Conservation (phyloP, 2,888 invertebrate genomes). For the Rhagophthalmus giganteus region DNA sequence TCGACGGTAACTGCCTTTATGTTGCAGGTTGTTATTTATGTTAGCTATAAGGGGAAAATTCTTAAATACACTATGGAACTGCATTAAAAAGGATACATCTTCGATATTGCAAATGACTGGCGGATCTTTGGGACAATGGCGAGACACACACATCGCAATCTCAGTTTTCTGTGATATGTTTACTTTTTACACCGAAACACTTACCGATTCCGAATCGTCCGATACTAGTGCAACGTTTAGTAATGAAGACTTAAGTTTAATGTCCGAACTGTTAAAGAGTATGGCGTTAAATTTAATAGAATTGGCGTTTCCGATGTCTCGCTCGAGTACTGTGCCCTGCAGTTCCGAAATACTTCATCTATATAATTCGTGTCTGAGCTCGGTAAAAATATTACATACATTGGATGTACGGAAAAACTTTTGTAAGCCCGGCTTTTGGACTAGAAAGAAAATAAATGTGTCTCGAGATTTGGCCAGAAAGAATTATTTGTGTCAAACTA, state of each 20-base stretch:
- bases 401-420: conserved; percentile 83
- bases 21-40: conserved; percentile 49
- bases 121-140: conserved; percentile 47
- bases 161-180: conserved; percentile 56
- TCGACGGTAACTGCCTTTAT: background rate
- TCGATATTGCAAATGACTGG: conserved; percentile 44
- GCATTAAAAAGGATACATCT: conserved; percentile 42
- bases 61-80: conserved; percentile 50
- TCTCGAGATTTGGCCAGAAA: conserved; percentile 51
- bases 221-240: conserved; percentile 54
- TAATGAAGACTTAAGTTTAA: conserved; percentile 46
- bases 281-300: conserved; percentile 52
- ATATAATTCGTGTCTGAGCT: conserved; percentile 49
- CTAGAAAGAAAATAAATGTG: conserved; percentile 51
- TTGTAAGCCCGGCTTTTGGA: conserved; percentile 59
- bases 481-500: conserved; percentile 51
- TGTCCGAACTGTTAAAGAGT: conserved; percentile 51
- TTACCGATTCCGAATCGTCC: conserved; percentile 53
- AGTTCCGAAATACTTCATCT: conserved; percentile 51
- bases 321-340: conserved; percentile 47
- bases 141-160: conserved; percentile 48
- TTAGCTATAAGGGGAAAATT: conserved; percentile 51
- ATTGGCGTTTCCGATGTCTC: conserved; percentile 55
- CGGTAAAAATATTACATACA: conserved; percentile 67
- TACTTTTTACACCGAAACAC: conserved; percentile 53